These are phyloP conservation scores for Charaxes varanes DNA, from an alignment of 1,140 invertebrate genomes.

Conservation along the genomic window DNA sequence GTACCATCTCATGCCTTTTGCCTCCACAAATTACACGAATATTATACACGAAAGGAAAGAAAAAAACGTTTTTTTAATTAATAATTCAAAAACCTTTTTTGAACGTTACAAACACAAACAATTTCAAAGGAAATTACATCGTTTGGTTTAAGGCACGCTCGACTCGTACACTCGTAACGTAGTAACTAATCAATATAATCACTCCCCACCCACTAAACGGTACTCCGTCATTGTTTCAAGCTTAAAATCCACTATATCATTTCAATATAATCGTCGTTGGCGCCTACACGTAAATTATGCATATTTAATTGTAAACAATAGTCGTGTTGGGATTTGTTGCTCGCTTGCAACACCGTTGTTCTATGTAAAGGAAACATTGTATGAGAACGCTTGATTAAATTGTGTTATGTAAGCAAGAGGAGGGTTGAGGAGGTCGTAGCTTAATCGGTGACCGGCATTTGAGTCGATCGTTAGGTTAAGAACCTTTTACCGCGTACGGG, in stretches of 20 bases:
- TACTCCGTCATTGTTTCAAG: constrained; percentile 53
- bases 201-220: constrained; percentile 46
- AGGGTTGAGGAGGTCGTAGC: too few species aligned
- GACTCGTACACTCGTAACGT: constrained; percentile 6
- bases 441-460: too few species aligned
- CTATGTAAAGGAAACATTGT: not conserved
- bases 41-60: too few species aligned
- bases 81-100: too few species aligned
- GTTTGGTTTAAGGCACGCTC: constrained; percentile 1
- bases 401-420: too few species aligned
- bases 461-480: too few species aligned
- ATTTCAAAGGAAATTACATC: too few species aligned
- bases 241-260: constrained; percentile 39
- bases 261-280: constrained; percentile 51
- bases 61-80: too few species aligned
- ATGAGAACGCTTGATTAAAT: not conserved
- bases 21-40: too few species aligned
- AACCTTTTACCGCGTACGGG: too few species aligned
- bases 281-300: constrained; percentile 50
- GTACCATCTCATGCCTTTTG: too few species aligned
- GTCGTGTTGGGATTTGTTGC: constrained; percentile 1
- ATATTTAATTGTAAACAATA: constrained; percentile 32
- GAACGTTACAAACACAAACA: too few species aligned
- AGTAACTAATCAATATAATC: constrained; percentile 27
- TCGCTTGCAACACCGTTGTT: not conserved